phyloP scores from a whole-genome alignment of 1,140 invertebrate species.

The Drosophila sucinea region DNA sequence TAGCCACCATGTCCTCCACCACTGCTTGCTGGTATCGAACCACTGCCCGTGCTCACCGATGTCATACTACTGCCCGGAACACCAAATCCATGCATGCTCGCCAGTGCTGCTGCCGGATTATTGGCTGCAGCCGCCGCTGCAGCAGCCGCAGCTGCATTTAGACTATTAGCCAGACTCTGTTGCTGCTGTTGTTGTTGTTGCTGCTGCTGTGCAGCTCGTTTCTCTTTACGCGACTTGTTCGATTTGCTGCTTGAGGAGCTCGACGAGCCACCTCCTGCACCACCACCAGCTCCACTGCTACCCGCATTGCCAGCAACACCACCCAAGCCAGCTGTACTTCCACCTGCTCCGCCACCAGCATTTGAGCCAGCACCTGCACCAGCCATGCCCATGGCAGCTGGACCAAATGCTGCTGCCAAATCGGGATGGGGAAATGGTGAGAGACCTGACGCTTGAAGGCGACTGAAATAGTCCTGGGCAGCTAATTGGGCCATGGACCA shows the following conservation, averaged over 20 bases:
- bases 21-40: slow-evolving; percentile 68
- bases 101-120: slow-evolving; percentile 70
- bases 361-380: slow-evolving; percentile 53
- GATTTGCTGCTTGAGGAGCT: slow-evolving; percentile 71
- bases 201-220: slow-evolving; percentile 68
- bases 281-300: slow-evolving; percentile 76
- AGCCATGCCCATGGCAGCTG: slow-evolving; percentile 84
- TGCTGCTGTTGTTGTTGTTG: slow-evolving; percentile 68
- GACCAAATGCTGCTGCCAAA: slow-evolving; percentile 77
- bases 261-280: slow-evolving; percentile 38
- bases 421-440: slow-evolving; percentile 86
- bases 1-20: slow-evolving; percentile 65
- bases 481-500: slow-evolving; percentile 94
- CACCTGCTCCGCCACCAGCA: slow-evolving; percentile 63
- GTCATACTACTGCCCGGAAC: slow-evolving; percentile 68
- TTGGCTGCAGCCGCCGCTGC: slow-evolving; percentile 78
- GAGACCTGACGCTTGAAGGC: slow-evolving; percentile 90
- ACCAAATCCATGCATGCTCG: slow-evolving; percentile 75
- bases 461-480: slow-evolving; percentile 92
- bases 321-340: slow-evolving; percentile 52
- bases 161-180: slow-evolving; percentile 79
- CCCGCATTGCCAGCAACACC: slow-evolving; percentile 28
- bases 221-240: slow-evolving; percentile 79
- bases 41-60: slow-evolving; percentile 52
- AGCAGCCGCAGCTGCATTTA: slow-evolving; percentile 83